These are phyloP conservation scores for Tor tambroides DNA, from an alignment of 2,113 vertebrate species.

Conservation along the genomic window DNA sequence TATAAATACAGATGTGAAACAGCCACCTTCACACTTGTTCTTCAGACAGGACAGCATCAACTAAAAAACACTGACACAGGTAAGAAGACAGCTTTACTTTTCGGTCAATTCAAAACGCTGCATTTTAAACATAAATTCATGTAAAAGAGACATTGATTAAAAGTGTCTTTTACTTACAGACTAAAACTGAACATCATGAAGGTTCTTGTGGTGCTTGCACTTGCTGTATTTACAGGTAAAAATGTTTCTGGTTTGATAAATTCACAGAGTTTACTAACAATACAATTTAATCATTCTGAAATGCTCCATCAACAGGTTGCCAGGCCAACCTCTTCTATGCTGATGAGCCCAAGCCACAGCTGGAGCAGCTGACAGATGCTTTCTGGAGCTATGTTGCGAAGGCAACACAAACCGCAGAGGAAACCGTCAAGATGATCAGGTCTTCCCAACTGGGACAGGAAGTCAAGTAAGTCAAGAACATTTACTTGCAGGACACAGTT, in stretches of 20 bases:
- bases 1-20: conserved; percentile 67
- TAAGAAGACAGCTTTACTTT: not conserved
- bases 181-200: conserved; percentile 66
- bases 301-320: conserved; percentile 67
- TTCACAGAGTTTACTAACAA: not conserved
- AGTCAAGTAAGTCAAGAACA: conserved; percentile 69
- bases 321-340: conserved; percentile 76
- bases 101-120: not conserved
- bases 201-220: conserved; percentile 62
- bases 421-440: conserved; percentile 74
- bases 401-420: conserved; percentile 75
- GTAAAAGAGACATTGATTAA: not conserved
- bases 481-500: not conserved
- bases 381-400: conserved; percentile 80
- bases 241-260: not conserved
- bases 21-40: conserved; percentile 54
- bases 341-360: conserved; percentile 76
- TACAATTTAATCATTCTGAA: not conserved
- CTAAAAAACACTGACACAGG: not conserved
- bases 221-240: conserved; percentile 51
- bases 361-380: conserved; percentile 74
- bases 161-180: conserved; percentile 17
- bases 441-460: conserved; percentile 74
- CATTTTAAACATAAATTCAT: not conserved
- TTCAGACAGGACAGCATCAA: conserved; percentile 37